These are phyloP conservation scores for Diorhabda elongata DNA, from an alignment of 1,140 invertebrate genomes.

Conservation along the genomic window DNA sequence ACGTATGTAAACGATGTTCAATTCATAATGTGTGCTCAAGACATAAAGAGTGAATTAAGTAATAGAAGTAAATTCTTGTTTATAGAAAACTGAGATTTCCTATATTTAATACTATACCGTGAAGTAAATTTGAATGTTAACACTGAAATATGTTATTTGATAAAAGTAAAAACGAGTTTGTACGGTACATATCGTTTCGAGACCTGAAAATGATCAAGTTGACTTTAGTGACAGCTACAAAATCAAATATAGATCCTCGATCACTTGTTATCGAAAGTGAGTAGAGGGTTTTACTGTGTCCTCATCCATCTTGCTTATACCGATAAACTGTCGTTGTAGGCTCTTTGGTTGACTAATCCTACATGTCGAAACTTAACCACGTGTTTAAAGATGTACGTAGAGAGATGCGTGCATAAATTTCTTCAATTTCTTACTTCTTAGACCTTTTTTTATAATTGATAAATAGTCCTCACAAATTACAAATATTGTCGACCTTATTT, in stretches of 20 bases:
- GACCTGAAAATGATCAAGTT: not conserved
- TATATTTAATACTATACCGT: no score
- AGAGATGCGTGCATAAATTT: not conserved
- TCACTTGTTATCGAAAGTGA: not conserved
- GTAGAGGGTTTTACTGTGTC: not conserved
- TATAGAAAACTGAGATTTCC: no score
- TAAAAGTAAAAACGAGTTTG: no score
- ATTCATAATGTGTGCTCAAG: no score
- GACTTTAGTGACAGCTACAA: not conserved
- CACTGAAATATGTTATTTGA: no score
- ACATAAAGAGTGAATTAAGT: no score
- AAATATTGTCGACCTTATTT: no score
- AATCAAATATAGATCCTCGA: constrained; percentile 2
- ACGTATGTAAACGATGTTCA: no score
- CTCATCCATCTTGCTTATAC: constrained; percentile 2
- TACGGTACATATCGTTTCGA: no score
- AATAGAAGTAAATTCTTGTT: no score
- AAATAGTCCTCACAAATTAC: no score
- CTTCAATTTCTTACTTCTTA: not conserved
- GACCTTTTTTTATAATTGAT: not conserved
- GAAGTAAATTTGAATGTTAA: no score
- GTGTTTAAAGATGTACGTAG: not conserved
- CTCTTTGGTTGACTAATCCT: not conserved
- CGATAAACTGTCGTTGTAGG: not conserved
- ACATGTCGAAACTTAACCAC: not conserved